A percentile compares a stretch with the other conserved stretches of the same genome.
These are phyloP conservation scores for Oxytorus armatus DNA, from an alignment of 2,888 invertebrate genomes.

Conservation along the genomic window DNA sequence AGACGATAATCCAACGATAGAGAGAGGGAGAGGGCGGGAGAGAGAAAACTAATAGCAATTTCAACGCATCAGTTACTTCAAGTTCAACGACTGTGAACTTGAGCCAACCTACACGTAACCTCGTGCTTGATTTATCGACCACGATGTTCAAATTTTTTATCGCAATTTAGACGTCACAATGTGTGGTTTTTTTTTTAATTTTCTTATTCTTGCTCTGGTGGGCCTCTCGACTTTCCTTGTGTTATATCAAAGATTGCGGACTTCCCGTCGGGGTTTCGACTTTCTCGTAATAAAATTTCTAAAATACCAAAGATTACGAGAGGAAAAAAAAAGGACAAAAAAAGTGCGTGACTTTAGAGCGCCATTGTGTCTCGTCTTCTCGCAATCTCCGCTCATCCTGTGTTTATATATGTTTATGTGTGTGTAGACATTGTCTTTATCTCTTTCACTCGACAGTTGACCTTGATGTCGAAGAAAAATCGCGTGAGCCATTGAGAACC, in stretches of 20 bases:
- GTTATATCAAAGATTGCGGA: too few species aligned
- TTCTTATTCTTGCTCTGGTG: not conserved
- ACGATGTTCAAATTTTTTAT: not conserved
- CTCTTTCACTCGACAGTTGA: conserved; percentile 22
- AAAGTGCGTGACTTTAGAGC: not conserved
- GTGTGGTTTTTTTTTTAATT: not conserved
- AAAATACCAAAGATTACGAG: not conserved
- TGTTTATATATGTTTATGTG: not conserved
- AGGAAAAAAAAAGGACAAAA: not conserved
- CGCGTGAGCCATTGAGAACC: conserved; percentile 31
- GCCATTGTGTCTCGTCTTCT: not conserved
- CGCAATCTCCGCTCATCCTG: not conserved
- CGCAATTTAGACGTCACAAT: not conserved
- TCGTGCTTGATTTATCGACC: conserved; percentile 2
- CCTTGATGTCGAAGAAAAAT: conserved; percentile 47
- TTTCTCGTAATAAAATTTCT: conserved; percentile 11
- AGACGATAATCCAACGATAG: conserved; percentile 24
- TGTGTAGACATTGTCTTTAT: conserved; percentile 17
- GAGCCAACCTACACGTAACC: conserved; percentile 22
- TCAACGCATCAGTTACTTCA: conserved; percentile 28
- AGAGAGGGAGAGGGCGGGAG: conserved; percentile 7
- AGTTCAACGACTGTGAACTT: conserved; percentile 54
- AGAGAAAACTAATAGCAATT: not conserved
- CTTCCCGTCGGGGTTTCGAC: too few species aligned
- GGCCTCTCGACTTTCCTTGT: too few species aligned